These are phyloP conservation scores for Mormyrus lacerda DNA, from an alignment of 2,113 vertebrate species.

Conservation along the genomic window DNA sequence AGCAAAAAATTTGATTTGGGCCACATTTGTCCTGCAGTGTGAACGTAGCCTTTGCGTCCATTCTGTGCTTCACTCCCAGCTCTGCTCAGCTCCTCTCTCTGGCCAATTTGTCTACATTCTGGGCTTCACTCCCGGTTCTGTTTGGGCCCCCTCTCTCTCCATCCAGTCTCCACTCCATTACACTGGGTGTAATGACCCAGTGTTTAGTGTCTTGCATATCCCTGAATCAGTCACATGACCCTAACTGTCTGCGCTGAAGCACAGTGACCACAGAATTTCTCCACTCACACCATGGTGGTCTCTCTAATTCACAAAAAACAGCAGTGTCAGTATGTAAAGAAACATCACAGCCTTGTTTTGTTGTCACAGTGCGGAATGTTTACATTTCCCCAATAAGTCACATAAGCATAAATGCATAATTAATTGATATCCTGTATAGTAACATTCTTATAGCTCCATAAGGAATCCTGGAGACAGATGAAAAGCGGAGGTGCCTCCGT, in stretches of 20 bases:
- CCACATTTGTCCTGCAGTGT: no score
- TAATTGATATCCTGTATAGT: not conserved
- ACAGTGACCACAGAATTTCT: not conserved
- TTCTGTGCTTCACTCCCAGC: not conserved
- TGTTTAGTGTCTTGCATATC: not conserved
- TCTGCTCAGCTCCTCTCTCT: not conserved
- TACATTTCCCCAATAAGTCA: not conserved
- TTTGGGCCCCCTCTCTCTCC: not conserved
- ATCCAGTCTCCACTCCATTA: not conserved
- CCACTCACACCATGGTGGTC: not conserved
- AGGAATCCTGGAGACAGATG: not conserved
- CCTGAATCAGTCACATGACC: not conserved
- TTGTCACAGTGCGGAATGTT: not conserved
- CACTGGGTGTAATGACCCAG: not conserved
- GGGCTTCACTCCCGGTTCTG: not conserved
- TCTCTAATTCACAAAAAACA: not conserved
- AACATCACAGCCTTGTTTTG: not conserved
- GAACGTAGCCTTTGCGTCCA: no score
- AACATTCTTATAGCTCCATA: not conserved
- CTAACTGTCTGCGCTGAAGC: not conserved
- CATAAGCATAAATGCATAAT: slow-evolving; percentile 1
- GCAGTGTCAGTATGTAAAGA: not conserved
- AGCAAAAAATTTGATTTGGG: no score
- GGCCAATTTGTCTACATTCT: not conserved
- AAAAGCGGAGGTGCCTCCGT: not conserved